Conservation (phyloP, 2,888 invertebrate species). For the Agonopterix arenella region DNA sequence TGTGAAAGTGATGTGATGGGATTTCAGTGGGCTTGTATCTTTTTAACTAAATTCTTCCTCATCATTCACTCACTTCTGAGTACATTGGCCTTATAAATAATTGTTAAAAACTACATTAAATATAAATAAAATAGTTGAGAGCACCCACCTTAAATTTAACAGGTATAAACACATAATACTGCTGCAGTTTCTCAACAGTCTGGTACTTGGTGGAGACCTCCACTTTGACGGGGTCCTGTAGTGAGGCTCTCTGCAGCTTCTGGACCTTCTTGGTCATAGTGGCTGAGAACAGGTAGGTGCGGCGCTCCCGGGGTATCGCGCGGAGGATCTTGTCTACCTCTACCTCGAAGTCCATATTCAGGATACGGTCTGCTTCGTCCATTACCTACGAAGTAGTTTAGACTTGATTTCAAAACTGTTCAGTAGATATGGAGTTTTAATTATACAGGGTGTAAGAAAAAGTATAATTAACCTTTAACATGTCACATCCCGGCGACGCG, state of each 20-base stretch:
- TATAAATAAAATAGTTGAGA: too few relatives aligned
- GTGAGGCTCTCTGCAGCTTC: slow-evolving; percentile 96
- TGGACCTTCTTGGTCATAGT: slow-evolving; percentile 99
- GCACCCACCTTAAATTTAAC: slow-evolving; percentile 91
- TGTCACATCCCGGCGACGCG: too few relatives aligned
- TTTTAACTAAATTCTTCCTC: too few relatives aligned
- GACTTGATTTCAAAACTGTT: too few relatives aligned
- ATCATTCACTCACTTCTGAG: too few relatives aligned
- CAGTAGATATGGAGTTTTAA: too few relatives aligned
- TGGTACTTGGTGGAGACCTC: slow-evolving; percentile 98
- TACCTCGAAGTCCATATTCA: slow-evolving; percentile 99
- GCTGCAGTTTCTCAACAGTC: slow-evolving; percentile 97
- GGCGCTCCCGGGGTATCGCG: slow-evolving; percentile 92
- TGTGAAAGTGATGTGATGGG: too few relatives aligned
- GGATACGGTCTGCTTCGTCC: slow-evolving; percentile 99
- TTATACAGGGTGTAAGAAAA: too few relatives aligned
- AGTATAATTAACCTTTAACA: too few relatives aligned
- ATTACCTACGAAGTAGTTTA: slow-evolving; percentile 80
- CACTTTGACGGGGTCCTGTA: slow-evolving; percentile 96
- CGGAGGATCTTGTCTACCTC: slow-evolving; percentile 97
- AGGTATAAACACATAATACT: slow-evolving; percentile 96
- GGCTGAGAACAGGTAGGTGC: slow-evolving; percentile 97
- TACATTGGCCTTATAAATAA: too few relatives aligned
- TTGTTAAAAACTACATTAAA: too few relatives aligned
- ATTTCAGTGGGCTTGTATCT: too few relatives aligned